These are phyloP conservation scores for Abscondita cerata DNA, from an alignment of 2,888 invertebrate genomes.

Conservation along the genomic window DNA sequence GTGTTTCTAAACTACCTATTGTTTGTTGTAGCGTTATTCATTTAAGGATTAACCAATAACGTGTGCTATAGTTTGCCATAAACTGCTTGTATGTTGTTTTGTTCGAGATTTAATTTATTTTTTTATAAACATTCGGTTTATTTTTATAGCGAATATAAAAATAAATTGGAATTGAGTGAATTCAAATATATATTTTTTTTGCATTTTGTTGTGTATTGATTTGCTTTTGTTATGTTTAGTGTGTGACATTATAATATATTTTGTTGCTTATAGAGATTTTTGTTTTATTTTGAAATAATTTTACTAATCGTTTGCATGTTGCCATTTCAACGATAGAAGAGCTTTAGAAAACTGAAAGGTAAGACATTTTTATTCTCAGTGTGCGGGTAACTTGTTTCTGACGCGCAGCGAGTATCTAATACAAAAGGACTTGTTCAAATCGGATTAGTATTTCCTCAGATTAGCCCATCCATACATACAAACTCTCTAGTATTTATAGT, in stretches of 20 bases:
- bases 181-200: background rate
- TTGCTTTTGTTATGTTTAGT: conserved; percentile 17
- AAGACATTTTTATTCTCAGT: background rate
- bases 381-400: no score
- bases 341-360: background rate
- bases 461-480: no score
- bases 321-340: background rate
- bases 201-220: conserved; percentile 17
- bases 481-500: no score
- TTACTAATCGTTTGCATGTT: background rate
- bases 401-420: no score
- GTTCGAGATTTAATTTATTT: background rate
- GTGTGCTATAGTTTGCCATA: conserved; percentile 8
- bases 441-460: no score
- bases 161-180: background rate
- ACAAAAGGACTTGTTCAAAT: no score
- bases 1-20: conserved; percentile 56
- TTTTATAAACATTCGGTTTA: background rate
- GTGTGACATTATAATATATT: conserved; percentile 29
- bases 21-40: background rate
- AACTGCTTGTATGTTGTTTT: background rate
- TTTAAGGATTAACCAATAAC: background rate
- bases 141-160: background rate
- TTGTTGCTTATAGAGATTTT: conserved; percentile 25
- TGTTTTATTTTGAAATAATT: conserved; percentile 13